Evolutionary conservation across 2,888 invertebrate species (phyloP), one percentile per base, ranked within the genome.

Genomic region (Trachelus iudaicus): DNA sequence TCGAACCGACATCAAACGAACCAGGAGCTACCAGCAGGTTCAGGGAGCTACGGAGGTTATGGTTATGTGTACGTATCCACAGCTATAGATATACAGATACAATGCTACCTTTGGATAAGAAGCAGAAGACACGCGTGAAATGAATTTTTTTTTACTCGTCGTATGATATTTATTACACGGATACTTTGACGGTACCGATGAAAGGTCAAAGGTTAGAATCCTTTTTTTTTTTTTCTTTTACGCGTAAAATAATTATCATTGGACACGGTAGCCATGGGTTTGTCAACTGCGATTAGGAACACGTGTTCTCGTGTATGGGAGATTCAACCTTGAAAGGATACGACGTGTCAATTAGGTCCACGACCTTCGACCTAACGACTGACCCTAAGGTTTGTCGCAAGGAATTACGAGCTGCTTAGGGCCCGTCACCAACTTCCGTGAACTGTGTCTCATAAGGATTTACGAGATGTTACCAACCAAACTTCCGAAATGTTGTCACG

Each of bases 1-100:
- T 77, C 77, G 77, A 77, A 77, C 77, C 77, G 74, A 77, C 77
- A 77, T 77, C 77, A 77, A 77, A 77, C 77, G 77, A 40, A 71
- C 34, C 74, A 75, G 75, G 69, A 75, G 56, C 75, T 71, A 77
- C 75, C 69, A 4, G 37, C 1, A 56, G 56, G 56, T 15, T 56
- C 9, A 9, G 15, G 9, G 23, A 56, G 23, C 56, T 23, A 56
- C 9, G 56, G 56, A 9, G 23, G 23, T 23, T 56, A 40, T 40
- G 40, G 40, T 40, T 40, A 56, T 23, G 56, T 56, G 56, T 56
- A 56, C 23, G 23, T 23, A 56, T 23, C 2, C 23, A 56, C 9
- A 23, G 23, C 9, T 56, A 23, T 9, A 40, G 4, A 40, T 40
- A 40, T 40, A 40, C 0, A 40, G 1, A 40, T 6, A 15, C 6